phyloP scores from a whole-genome alignment of 1,140 invertebrate species.

The Homalodisca vitripennis region DNA sequence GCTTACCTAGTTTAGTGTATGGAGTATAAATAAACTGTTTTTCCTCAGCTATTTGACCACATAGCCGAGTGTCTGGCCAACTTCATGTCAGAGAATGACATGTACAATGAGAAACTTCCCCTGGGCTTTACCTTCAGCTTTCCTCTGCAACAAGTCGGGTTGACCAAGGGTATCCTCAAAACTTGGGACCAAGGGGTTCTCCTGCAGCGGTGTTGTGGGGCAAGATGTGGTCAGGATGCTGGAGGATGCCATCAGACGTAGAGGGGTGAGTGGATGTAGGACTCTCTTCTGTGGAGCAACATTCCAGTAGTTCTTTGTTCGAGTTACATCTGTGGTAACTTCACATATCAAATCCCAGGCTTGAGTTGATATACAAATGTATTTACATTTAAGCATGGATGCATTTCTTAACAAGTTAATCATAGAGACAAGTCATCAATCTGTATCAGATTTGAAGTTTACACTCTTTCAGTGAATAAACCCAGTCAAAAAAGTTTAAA shows the following conservation, averaged over 20 bases:
- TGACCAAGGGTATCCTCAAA: constrained; percentile 85
- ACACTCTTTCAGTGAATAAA: too few relatives aligned
- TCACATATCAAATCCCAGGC: too few relatives aligned
- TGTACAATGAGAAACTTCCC: constrained; percentile 67
- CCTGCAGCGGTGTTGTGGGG: constrained; percentile 82
- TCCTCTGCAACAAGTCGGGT: constrained; percentile 86
- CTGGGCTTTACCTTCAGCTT: constrained; percentile 99
- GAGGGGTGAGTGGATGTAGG: constrained; percentile 55
- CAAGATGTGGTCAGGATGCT: constrained; percentile 85
- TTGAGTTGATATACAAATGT: too few relatives aligned
- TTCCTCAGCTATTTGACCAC: constrained; percentile 87
- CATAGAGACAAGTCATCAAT: too few relatives aligned
- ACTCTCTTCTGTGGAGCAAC: background rate
- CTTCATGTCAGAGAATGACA: constrained; percentile 75
- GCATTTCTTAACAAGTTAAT: too few relatives aligned
- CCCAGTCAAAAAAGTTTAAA: too few relatives aligned
- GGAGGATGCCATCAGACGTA: constrained; percentile 73
- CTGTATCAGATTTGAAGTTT: too few relatives aligned
- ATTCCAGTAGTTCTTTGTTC: background rate
- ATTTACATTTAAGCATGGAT: too few relatives aligned
- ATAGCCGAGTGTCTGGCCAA: constrained; percentile 94
- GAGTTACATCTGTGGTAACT: too few relatives aligned
- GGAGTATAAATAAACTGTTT: too few relatives aligned
- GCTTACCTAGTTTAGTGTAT: too few relatives aligned
- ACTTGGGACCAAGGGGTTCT: constrained; percentile 97